Conservation (phyloP, 2,797 vertebrate species). For the Pygocentrus nattereri region DNA sequence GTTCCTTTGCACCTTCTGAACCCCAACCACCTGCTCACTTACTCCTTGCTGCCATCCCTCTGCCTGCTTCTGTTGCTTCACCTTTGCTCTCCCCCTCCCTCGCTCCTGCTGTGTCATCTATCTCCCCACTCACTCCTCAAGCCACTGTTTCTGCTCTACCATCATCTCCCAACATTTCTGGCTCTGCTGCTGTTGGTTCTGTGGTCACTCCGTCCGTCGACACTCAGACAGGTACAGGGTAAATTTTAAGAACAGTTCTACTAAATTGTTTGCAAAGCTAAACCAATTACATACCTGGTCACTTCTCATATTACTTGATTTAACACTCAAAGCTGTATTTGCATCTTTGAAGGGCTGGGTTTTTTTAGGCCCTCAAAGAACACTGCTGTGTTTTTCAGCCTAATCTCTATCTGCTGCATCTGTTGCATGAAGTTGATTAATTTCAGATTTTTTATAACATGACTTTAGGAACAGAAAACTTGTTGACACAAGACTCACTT, state of each 20-base stretch:
- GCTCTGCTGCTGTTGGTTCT: slow-evolving; percentile 42
- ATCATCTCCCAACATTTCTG: slow-evolving; percentile 32
- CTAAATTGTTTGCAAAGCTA: slow-evolving; percentile 19
- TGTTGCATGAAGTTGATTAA: neutral
- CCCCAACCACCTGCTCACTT: neutral
- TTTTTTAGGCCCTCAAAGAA: slow-evolving; percentile 5
- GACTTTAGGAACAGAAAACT: neutral
- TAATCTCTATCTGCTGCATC: neutral
- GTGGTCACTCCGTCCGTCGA: slow-evolving; percentile 39
- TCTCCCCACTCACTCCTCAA: slow-evolving; percentile 17
- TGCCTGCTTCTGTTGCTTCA: slow-evolving; percentile 14
- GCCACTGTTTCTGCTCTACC: slow-evolving; percentile 18
- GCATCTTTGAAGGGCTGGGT: neutral
- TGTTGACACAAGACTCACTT: neutral
- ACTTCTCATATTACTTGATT: slow-evolving; percentile 29
- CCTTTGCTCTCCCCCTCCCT: slow-evolving; percentile 8
- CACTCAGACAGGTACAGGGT: slow-evolving; percentile 63
- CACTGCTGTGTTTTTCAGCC: neutral
- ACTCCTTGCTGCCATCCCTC: slow-evolving; percentile 20
- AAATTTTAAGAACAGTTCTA: slow-evolving; percentile 18
- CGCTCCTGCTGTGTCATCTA: slow-evolving; percentile 1
- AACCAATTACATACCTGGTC: neutral
- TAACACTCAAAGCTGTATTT: slow-evolving; percentile 10
- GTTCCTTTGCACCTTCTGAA: slow-evolving; percentile 14
- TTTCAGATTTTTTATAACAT: neutral